Evolutionary conservation across 92 coral and sea anemone genomes (phyloP).

Genomic region (Phenganax stokvisi): DNA sequence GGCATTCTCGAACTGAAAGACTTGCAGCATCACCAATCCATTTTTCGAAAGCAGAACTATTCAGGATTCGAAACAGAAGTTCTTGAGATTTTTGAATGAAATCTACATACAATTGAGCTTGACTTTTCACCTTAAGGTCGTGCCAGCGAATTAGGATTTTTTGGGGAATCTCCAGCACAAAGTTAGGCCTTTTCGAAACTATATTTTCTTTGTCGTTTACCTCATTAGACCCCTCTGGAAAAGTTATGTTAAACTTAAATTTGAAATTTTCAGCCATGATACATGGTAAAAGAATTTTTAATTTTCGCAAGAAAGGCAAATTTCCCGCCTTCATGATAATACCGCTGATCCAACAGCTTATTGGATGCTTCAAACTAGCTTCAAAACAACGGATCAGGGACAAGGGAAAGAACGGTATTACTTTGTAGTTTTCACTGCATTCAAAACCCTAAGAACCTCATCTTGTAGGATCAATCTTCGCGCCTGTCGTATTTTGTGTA

Average conservation of each 20-base stretch:
- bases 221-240: not conserved
- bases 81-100: not conserved
- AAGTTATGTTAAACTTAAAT: not conserved
- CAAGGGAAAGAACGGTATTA: too few relatives aligned
- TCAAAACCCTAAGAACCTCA: too few relatives aligned
- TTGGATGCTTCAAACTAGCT: too few relatives aligned
- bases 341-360: not conserved
- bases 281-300: not conserved
- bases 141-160: not conserved
- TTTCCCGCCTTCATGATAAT: not conserved
- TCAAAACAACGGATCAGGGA: too few relatives aligned
- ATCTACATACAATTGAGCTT: not conserved
- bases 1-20: not conserved
- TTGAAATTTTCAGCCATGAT: not conserved
- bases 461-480: too few relatives aligned
- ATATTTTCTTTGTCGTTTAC: constrained; percentile 6
- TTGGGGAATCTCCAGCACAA: not conserved
- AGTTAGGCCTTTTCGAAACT: not conserved
- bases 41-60: not conserved
- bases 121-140: not conserved
- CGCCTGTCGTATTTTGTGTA: too few relatives aligned
- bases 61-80: not conserved
- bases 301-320: not conserved
- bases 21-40: not conserved
- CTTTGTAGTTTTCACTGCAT: too few relatives aligned